Conservation (phyloP, 2,113 vertebrate species). For the Nipponia nippon region DNA sequence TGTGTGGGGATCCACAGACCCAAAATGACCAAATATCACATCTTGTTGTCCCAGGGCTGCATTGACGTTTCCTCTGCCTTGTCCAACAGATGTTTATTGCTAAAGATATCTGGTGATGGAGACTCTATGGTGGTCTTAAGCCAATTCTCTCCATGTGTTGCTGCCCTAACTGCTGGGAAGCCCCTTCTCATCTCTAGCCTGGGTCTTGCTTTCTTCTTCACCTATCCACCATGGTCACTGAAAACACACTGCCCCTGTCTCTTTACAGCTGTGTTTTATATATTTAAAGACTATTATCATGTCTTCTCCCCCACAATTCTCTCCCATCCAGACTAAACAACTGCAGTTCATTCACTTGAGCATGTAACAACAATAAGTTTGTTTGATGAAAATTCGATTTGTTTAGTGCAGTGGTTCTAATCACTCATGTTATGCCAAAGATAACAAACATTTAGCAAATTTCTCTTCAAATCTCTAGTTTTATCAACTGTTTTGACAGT, state of each 20-base stretch:
- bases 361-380: constrained; percentile 1
- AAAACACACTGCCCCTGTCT: not conserved
- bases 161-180: not conserved
- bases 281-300: not conserved
- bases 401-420: not conserved
- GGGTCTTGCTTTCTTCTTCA: not conserved
- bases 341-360: not conserved
- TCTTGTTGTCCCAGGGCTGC: not conserved
- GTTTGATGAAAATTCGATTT: constrained; percentile 27
- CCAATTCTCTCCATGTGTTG: not conserved
- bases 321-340: constrained; percentile 40
- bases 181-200: not conserved
- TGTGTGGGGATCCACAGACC: not conserved
- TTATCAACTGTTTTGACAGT: constrained; percentile 41
- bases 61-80: not conserved
- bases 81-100: not conserved
- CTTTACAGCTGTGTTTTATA: not conserved
- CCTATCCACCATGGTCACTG: not conserved
- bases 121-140: not conserved
- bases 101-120: not conserved
- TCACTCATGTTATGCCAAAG: constrained; percentile 19
- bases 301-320: not conserved
- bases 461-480: not conserved
- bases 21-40: not conserved
- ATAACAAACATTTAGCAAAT: constrained; percentile 32